A percentile compares a stretch with the other conserved stretches of the same genome.
phyloP scores from a whole-genome alignment of 1,140 invertebrate species.

The Platyscapa corneri region DNA sequence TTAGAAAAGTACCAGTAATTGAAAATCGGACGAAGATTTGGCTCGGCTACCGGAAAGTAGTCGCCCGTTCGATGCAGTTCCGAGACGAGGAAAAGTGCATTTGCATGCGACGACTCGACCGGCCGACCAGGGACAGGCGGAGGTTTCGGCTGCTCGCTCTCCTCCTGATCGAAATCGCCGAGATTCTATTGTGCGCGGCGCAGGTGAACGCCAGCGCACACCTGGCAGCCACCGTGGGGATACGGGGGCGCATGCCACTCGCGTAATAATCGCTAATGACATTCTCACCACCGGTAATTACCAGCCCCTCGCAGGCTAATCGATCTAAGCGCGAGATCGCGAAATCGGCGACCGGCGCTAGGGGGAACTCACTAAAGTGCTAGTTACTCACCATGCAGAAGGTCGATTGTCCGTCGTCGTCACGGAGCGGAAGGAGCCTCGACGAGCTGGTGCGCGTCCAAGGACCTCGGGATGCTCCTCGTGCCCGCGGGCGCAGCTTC shows the following conservation, averaged over 20 bases:
- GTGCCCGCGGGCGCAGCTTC: neutral
- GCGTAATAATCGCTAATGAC: neutral
- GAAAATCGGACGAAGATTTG: too few relatives aligned
- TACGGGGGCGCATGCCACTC: too few relatives aligned
- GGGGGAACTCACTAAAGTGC: neutral
- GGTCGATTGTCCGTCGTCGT: neutral
- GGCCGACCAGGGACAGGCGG: neutral
- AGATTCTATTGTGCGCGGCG: neutral
- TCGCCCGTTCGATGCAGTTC: too few relatives aligned
- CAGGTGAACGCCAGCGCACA: too few relatives aligned
- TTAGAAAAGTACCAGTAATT: too few relatives aligned
- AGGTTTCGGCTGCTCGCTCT: neutral
- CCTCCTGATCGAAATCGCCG: neutral
- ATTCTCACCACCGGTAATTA: neutral
- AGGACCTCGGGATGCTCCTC: neutral
- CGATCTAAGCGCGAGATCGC: neutral
- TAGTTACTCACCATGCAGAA: slow-evolving; percentile 35
- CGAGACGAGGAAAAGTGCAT: too few relatives aligned
- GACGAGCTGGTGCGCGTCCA: neutral
- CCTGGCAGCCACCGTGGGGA: too few relatives aligned
- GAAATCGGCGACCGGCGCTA: neutral
- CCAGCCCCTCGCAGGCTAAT: neutral
- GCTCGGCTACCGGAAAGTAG: too few relatives aligned
- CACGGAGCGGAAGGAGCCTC: slow-evolving; percentile 7
- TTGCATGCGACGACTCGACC: too few relatives aligned